Evolutionary conservation across 2,113 vertebrate species (phyloP).

Genomic region (Manacus vitellinus): DNA sequence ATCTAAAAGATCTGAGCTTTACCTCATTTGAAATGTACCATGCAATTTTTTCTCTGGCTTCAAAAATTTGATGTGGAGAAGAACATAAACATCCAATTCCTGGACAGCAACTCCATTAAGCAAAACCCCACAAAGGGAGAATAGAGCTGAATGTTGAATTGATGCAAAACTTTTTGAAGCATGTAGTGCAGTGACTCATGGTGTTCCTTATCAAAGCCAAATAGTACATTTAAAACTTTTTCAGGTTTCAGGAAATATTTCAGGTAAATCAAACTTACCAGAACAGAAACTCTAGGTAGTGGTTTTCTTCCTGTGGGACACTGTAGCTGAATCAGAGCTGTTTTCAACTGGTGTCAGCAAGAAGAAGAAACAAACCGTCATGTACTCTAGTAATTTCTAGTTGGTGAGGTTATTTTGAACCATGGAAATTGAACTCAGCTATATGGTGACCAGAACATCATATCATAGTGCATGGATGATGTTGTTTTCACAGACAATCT

Average conservation of each 20-base stretch:
- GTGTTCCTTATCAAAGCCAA: background rate
- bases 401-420: background rate
- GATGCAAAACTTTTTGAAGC: background rate
- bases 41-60: background rate
- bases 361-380: background rate
- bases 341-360: background rate
- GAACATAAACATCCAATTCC: background rate
- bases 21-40: background rate
- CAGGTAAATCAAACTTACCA: background rate
- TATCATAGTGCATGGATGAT: background rate
- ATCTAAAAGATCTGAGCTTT: background rate
- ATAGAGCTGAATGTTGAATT: background rate
- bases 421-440: background rate
- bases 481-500: background rate
- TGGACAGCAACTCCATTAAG: background rate
- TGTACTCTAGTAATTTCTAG: background rate
- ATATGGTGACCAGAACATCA: background rate
- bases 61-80: fast-evolving
- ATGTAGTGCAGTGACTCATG: background rate
- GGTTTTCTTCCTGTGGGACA: background rate
- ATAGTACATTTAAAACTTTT: background rate
- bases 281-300: background rate
- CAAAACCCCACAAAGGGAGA: background rate
- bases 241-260: background rate
- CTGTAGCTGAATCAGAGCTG: background rate